Conservation (phyloP, 2,888 invertebrate genomes). For the Drosophila infuscata region DNA sequence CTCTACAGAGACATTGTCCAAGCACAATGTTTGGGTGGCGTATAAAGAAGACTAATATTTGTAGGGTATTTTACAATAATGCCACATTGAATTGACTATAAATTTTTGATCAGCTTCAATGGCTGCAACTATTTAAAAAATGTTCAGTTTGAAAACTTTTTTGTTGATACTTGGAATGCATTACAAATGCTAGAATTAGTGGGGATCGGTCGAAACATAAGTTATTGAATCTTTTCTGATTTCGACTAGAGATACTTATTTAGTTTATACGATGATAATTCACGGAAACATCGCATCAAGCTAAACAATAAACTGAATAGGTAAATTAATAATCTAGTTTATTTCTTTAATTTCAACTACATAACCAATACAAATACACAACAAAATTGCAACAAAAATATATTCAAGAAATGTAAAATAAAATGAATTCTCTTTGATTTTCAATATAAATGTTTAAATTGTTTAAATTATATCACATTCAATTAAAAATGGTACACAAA, state of each 20-base stretch:
- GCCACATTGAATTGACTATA: background rate
- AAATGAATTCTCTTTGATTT: too few relatives aligned
- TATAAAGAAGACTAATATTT: background rate
- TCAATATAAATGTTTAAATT: too few relatives aligned
- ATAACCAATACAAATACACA: too few relatives aligned
- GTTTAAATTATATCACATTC: too few relatives aligned
- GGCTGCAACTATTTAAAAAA: background rate
- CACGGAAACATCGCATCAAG: background rate
- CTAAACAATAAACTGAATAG: background rate
- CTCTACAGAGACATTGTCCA: background rate
- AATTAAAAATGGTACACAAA: too few relatives aligned
- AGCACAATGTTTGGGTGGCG: background rate
- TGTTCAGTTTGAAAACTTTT: background rate
- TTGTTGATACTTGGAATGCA: background rate
- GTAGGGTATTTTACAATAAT: background rate
- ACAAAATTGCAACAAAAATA: too few relatives aligned
- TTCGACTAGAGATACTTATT: background rate
- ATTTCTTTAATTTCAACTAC: too few relatives aligned
- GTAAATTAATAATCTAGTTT: too few relatives aligned
- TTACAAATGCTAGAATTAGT: background rate
- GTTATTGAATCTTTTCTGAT: background rate
- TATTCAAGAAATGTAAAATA: too few relatives aligned
- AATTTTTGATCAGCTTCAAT: background rate
- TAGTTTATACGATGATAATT: background rate
- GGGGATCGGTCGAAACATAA: background rate